Conservation (phyloP, 1,140 invertebrate species). For the Frieseomelitta varia region DNA sequence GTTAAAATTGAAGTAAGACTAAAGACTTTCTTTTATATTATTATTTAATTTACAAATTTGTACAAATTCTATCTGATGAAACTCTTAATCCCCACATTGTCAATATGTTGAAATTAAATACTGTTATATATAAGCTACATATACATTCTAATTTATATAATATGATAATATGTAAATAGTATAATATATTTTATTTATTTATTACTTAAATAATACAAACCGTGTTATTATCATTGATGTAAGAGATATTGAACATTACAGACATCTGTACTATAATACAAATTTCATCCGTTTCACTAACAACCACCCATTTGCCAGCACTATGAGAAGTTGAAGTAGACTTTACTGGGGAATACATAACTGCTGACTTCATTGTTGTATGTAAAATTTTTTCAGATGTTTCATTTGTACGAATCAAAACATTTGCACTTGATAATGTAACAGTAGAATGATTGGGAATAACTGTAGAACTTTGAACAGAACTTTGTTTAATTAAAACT, state of each 20-base stretch:
- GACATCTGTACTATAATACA: slow-evolving; percentile 86
- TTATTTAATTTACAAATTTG: too few relatives aligned
- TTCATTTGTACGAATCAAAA: neutral
- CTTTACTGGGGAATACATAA: slow-evolving; percentile 39
- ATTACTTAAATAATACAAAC: slow-evolving; percentile 62
- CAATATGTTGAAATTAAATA: too few relatives aligned
- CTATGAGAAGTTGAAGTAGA: slow-evolving; percentile 72
- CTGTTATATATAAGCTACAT: neutral
- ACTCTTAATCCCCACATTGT: too few relatives aligned
- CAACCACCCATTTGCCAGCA: slow-evolving; percentile 81
- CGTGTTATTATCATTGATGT: slow-evolving; percentile 76
- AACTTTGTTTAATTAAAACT: neutral
- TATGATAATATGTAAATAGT: neutral
- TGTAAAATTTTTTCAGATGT: slow-evolving; percentile 49
- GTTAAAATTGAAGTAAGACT: too few relatives aligned
- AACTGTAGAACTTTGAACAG: neutral
- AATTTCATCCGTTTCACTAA: slow-evolving; percentile 74
- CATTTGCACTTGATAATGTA: neutral
- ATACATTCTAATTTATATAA: neutral
- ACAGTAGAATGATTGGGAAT: neutral
- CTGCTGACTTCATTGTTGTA: slow-evolving; percentile 52
- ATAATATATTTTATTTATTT: neutral
- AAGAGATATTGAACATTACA: slow-evolving; percentile 84
- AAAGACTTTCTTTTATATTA: too few relatives aligned
- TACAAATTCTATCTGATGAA: too few relatives aligned